phyloP scores from a whole-genome alignment of 2,797 vertebrate species.

The Sciurus carolinensis region DNA sequence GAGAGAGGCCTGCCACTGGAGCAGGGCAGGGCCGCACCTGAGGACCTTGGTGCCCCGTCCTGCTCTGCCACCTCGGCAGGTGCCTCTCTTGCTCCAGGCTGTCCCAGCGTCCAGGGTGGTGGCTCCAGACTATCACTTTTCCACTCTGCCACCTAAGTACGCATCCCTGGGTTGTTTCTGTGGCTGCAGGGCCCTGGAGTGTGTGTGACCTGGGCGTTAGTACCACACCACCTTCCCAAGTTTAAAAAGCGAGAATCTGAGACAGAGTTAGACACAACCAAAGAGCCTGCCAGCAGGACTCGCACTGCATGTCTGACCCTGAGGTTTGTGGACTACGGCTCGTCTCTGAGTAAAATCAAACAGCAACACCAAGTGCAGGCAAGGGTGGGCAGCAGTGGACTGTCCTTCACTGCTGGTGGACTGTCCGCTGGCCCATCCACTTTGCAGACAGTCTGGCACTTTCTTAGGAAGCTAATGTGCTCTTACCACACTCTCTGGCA shows the following conservation, averaged over 20 bases:
- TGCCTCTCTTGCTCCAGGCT: neutral
- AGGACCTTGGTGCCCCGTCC: neutral
- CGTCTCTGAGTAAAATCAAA: slow-evolving; percentile 15
- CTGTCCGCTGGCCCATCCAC: neutral
- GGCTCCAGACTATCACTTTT: slow-evolving; percentile 9
- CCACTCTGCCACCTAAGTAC: neutral
- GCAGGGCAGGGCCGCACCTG: neutral
- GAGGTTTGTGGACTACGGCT: neutral
- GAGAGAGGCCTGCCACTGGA: neutral
- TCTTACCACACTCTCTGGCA: neutral
- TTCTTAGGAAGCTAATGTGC: slow-evolving; percentile 25
- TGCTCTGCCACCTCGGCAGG: neutral
- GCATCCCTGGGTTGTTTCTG: neutral
- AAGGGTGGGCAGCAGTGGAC: neutral
- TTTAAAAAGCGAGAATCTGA: slow-evolving; percentile 42
- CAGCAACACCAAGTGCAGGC: neutral
- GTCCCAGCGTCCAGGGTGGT: neutral
- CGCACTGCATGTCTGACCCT: slow-evolving; percentile 18
- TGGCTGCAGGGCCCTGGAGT: neutral
- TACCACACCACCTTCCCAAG: neutral
- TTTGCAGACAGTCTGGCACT: neutral
- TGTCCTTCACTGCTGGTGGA: neutral
- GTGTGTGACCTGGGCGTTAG: neutral
- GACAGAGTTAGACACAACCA: neutral
- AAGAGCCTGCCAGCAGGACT: neutral